phyloP scores from a whole-genome alignment of 2,797 vertebrate species.

The Enteromius afrohamiltoni region DNA sequence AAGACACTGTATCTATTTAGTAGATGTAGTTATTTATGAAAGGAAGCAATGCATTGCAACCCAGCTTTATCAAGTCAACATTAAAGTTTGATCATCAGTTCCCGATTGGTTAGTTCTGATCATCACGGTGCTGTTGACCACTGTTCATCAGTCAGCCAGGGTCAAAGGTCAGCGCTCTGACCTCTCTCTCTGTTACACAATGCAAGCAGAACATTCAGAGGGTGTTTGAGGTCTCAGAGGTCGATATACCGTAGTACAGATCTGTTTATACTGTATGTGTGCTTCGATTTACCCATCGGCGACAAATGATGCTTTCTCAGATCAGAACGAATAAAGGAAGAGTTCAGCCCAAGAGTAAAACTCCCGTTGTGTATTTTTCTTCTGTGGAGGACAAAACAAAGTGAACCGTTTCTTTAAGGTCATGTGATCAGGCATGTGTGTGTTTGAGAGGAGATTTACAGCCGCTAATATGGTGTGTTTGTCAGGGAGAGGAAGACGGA shows the following conservation, averaged over 20 bases:
- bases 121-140: neutral
- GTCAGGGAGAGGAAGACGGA: neutral
- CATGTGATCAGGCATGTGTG: neutral
- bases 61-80: neutral
- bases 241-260: neutral
- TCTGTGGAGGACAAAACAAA: neutral
- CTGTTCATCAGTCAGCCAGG: neutral
- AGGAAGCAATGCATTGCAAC: neutral
- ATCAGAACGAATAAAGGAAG: neutral
- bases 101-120: neutral
- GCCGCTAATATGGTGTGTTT: conserved; percentile 10
- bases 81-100: neutral
- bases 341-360: neutral
- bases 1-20: too few species aligned
- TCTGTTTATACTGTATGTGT: neutral
- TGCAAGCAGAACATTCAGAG: neutral
- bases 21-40: too few species aligned
- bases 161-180: neutral
- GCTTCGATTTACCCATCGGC: neutral
- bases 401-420: neutral
- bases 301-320: neutral
- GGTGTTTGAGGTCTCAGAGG: neutral
- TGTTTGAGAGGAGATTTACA: conserved; percentile 27
- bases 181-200: neutral
- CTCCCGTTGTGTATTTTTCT: neutral